Evolutionary conservation across 2,113 vertebrate genomes (phyloP), one percentile per base, ranked within the genome.

Genomic region (Ophiodon elongatus): DNA sequence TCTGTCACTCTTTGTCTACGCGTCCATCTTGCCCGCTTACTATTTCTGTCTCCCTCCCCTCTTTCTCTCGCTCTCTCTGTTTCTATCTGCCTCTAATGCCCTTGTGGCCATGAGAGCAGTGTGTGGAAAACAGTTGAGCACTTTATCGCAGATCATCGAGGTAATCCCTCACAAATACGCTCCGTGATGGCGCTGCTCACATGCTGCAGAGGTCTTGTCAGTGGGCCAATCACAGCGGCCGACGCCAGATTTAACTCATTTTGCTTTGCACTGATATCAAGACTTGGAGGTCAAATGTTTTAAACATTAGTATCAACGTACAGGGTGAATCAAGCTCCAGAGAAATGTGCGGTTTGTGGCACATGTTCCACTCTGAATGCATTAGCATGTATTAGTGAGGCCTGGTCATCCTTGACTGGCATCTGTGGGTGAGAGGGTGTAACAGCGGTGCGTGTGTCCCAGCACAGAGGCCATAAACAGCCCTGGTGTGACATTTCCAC

Each of bases 111-210:
- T 80, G 87, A 81, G 78, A 66, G 83, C 84, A 59, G 84, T 23
- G 62, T 89, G 91, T 93, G 93, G 92, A 94, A 92, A 92, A 94
- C 92, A 93, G 92, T 94, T 90, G 90, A 93, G 88, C 87, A 86
- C 88, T 94, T 93, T 91, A 92, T 93, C 91, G 75, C 80, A 77
- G 90, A 89, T 93, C 91, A 92, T 83, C 82, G 52, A 76, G 78
- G 57, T 94, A 94, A 95, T 94, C 93, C 91, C 79, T 81, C 27
- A 64, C 84, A 93, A 92, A 90, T 76, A 81, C 76, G 35, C 85
- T 93, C 37, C 41, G 73, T 80, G 82, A 79, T 80, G 81, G 79
- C 23, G 60, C 64, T 73, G 74, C 35, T 56, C 82, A 87, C 79
- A 87, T 88, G 68, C 84, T 64, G 39, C 81, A 9, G 83, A 11